Conservation (phyloP, 2,113 vertebrate genomes). For the Odontophorus gujanensis region DNA sequence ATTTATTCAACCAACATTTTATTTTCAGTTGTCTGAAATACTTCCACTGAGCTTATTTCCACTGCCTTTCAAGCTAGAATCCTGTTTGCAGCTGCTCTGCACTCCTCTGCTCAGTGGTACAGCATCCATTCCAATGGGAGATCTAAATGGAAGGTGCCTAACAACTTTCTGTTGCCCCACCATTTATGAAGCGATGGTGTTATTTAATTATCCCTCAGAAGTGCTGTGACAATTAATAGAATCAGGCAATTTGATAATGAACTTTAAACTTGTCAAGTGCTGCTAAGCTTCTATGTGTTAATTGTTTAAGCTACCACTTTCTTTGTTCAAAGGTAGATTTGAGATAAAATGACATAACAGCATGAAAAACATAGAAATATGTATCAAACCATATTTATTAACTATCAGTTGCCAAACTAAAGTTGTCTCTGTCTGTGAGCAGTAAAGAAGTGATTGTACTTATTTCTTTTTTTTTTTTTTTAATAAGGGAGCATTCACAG, state of each 20-base stretch:
- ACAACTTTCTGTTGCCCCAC: not conserved
- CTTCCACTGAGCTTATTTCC: not conserved
- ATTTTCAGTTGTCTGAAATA: not conserved
- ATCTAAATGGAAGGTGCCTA: not conserved
- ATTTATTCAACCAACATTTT: not conserved
- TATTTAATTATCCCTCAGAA: not conserved
- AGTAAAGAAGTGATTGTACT: conserved; percentile 8
- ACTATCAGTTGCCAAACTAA: not conserved
- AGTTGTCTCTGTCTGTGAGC: not conserved
- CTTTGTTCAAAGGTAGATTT: not conserved
- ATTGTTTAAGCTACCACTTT: not conserved
- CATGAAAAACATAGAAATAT: not conserved
- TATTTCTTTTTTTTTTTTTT: not conserved
- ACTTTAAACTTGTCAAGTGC: not conserved
- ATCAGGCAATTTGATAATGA: not conserved
- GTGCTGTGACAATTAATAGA: not conserved
- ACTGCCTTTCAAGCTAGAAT: not conserved
- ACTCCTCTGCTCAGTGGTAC: not conserved
- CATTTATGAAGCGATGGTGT: not conserved
- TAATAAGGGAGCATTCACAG: conserved; percentile 10
- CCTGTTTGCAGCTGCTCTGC: not conserved
- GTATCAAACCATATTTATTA: not conserved
- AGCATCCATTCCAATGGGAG: no score
- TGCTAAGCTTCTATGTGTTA: not conserved
- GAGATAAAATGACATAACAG: not conserved